A percentile compares a stretch with the other conserved stretches of the same genome.
These are phyloP conservation scores for Onthophagus sagittarius DNA, from an alignment of 2,888 invertebrate species.

Conservation along the genomic window DNA sequence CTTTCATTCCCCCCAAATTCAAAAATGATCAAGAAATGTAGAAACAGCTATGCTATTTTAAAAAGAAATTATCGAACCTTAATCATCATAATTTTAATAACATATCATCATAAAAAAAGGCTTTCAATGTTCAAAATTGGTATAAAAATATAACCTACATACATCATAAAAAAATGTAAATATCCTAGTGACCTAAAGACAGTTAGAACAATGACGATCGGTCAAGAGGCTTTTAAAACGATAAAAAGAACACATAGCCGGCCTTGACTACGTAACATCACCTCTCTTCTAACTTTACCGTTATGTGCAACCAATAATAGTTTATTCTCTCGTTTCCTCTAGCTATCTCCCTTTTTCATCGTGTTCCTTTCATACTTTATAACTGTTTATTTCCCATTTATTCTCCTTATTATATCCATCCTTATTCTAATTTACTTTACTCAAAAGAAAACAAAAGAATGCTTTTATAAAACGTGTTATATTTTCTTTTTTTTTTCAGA, in stretches of 20 bases:
- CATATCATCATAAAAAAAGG: too few relatives aligned
- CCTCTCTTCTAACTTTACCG: neutral
- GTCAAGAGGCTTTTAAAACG: neutral
- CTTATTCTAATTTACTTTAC: too few relatives aligned
- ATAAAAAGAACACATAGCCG: neutral
- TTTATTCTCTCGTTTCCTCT: neutral
- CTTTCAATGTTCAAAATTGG: too few relatives aligned
- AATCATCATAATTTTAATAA: too few relatives aligned
- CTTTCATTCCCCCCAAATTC: too few relatives aligned
- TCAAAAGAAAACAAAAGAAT: too few relatives aligned
- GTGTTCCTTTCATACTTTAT: too few relatives aligned
- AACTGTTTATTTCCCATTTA: neutral
- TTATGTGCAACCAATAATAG: neutral
- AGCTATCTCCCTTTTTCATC: neutral
- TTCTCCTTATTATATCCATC: neutral
- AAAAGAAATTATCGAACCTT: too few relatives aligned
- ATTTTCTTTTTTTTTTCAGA: slow-evolving; percentile 1
- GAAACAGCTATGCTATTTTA: too few relatives aligned
- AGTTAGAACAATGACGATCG: neutral
- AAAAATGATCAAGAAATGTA: too few relatives aligned
- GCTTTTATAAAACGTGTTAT: neutral
- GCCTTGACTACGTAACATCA: neutral
- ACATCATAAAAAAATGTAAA: neutral
- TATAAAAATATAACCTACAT: too few relatives aligned
- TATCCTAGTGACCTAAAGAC: neutral